Base-by-base conservation (phyloP, 2,797 vertebrate genomes). In the Phoeniculus purpureus region DNA sequence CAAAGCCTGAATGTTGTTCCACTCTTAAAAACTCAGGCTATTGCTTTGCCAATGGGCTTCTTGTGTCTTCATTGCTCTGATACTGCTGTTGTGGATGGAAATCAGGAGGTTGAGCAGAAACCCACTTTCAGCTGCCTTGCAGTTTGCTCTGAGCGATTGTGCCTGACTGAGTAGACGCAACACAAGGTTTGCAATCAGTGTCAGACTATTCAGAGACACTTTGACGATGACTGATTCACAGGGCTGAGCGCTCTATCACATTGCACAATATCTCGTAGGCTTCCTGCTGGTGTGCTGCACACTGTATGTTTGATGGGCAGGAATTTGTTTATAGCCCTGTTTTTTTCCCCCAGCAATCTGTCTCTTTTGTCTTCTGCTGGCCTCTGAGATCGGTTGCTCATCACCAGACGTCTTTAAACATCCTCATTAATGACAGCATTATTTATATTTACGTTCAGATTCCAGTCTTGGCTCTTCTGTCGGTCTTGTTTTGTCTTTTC, bases 371-470 rank as follows among this genome's bases (percentile, higher is more conserved):
- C 18, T 89, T 77, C 25, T 81, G 4, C 54, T 61, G 17, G 34
- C 25, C 43, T 92, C 90, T 77, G 68, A 47, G 60, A 84, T 60
- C 20, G 31, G 60, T 66, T 92, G 43, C 70, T 92, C 67, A 73
- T 87, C 60, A 83, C 50, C 27, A 89, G 76, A 29, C 70, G 92
- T 77, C 79, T 93, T 92, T 84, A 88, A 89, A 83, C 60, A 87
- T 85, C 64, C 80, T 81, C 23, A 64, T 47, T 81, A 87, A 67
- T 89, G 77, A 83, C 85, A 72, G 17, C 61, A 52, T 89, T 87
- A 52, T 89, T 95, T 94, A 73, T 58, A 25, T 92, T 94, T 94
- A 81, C 23, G 27, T 67, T 90, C 71, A 71, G 65, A 26, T 68
- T 92, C 8, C 9, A 58, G 54, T 88, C 88, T 45, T 90, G 81